Percentiles rank a stretch among this genome's conserved stretches.
These are phyloP conservation scores for Pachliopta kotzebuea DNA, from an alignment of 2,888 invertebrate genomes.

Conservation along the genomic window DNA sequence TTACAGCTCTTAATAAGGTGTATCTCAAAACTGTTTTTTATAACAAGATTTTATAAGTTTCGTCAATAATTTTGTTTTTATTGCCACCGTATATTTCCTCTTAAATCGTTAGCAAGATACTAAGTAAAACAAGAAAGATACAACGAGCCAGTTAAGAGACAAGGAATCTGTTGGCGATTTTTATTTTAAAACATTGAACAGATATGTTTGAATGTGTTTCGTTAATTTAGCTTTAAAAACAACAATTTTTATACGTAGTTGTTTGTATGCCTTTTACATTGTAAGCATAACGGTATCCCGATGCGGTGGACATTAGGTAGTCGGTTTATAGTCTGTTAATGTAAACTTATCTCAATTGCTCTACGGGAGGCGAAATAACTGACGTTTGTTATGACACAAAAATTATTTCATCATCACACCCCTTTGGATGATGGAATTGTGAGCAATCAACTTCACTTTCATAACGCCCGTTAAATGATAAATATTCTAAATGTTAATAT, in stretches of 20 bases:
- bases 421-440: slow-evolving; percentile 15
- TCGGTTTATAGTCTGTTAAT: slow-evolving; percentile 24
- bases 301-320: slow-evolving; percentile 21
- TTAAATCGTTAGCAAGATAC: slow-evolving; percentile 20
- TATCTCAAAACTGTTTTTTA: not conserved
- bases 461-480: slow-evolving; percentile 1
- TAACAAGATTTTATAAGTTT: not conserved
- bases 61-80: slow-evolving; percentile 18
- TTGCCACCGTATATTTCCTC: slow-evolving; percentile 19
- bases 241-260: slow-evolving; percentile 19
- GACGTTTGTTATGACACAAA: slow-evolving; percentile 40
- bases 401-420: slow-evolving; percentile 32
- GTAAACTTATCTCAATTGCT: slow-evolving; percentile 37
- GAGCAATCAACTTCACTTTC: slow-evolving; percentile 4
- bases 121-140: slow-evolving; percentile 28
- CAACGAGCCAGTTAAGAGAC: slow-evolving; percentile 18
- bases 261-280: slow-evolving; percentile 3
- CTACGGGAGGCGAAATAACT: slow-evolving; percentile 35
- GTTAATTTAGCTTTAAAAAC: slow-evolving; percentile 15
- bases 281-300: slow-evolving; percentile 16
- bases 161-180: slow-evolving; percentile 19
- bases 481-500: not conserved
- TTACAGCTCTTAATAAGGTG: not conserved
- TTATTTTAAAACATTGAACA: slow-evolving; percentile 26
- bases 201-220: slow-evolving; percentile 21